Percentiles rank a stretch among this genome's conserved stretches.
phyloP scores from a whole-genome alignment of 1,140 invertebrate genomes.

The Tetramorium simillimum region DNA sequence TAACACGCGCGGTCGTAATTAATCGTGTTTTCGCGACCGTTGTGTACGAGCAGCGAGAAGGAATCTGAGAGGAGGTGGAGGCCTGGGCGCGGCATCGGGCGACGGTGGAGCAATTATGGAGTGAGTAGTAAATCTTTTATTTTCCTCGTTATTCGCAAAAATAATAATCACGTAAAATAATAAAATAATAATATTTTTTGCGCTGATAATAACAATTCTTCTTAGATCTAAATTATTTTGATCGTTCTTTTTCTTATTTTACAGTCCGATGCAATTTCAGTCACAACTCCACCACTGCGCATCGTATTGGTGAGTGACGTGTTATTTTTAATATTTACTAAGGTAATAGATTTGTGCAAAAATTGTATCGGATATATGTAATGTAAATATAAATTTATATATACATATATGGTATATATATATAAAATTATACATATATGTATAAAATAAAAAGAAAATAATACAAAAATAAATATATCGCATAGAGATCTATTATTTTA shows the following conservation, averaged over 20 bases:
- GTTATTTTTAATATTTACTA: not conserved
- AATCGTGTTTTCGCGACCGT: not conserved
- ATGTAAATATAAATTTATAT: too few relatives aligned
- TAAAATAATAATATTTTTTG: not conserved
- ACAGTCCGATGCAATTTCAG: not conserved
- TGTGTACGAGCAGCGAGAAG: not conserved
- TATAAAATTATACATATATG: too few relatives aligned
- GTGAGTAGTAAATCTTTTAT: slow-evolving; percentile 4
- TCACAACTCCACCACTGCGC: not conserved
- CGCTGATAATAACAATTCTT: not conserved
- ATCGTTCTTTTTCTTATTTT: not conserved
- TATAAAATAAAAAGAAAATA: too few relatives aligned
- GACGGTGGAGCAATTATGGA: not conserved
- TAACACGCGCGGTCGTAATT: not conserved
- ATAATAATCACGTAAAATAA: not conserved
- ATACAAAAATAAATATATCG: too few relatives aligned
- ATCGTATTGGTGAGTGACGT: not conserved
- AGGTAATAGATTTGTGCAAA: not conserved
- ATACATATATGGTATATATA: too few relatives aligned
- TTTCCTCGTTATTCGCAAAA: not conserved
- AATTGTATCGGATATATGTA: not conserved
- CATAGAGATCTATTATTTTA: too few relatives aligned
- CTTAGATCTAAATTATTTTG: not conserved
- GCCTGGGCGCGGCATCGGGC: not conserved
- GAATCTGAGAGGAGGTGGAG: not conserved